Conservation (phyloP, 1,140 invertebrate species). For the Spodoptera litura region DNA sequence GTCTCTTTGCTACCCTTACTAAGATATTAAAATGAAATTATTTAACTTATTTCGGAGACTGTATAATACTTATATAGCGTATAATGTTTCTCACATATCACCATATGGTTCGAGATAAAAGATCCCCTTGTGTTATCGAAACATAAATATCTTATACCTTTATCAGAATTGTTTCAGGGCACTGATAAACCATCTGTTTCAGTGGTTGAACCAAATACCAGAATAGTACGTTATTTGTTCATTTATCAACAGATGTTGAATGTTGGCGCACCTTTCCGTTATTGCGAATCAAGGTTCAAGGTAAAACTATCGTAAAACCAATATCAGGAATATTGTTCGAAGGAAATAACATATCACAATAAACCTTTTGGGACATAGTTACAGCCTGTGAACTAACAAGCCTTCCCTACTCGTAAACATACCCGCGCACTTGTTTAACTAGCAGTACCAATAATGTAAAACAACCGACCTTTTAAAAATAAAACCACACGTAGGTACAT, state of each 20-base stretch:
- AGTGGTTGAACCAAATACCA: background rate
- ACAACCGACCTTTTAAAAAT: too few species aligned
- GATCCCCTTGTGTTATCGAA: too few species aligned
- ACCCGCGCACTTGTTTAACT: too few species aligned
- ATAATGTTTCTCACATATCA: too few species aligned
- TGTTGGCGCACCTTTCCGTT: background rate
- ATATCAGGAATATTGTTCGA: conserved; percentile 20
- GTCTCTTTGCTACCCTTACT: conserved; percentile 1
- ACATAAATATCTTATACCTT: too few species aligned
- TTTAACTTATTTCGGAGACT: background rate
- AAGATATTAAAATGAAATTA: background rate
- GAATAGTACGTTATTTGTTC: background rate
- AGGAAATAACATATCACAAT: conserved; percentile 23
- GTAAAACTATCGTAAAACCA: conserved; percentile 19
- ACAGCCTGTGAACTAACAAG: background rate
- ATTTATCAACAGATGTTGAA: background rate
- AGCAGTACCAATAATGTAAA: background rate
- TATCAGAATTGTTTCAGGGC: too few species aligned
- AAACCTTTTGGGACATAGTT: conserved; percentile 14
- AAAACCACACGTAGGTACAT: too few species aligned
- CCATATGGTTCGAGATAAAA: too few species aligned
- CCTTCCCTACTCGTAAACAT: background rate
- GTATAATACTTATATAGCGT: too few species aligned
- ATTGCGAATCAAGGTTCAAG: conserved; percentile 14
- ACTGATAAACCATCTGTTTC: background rate